These are phyloP conservation scores for Cryptocheilus praepositus DNA, from an alignment of 2,888 invertebrate species.

Conservation along the genomic window DNA sequence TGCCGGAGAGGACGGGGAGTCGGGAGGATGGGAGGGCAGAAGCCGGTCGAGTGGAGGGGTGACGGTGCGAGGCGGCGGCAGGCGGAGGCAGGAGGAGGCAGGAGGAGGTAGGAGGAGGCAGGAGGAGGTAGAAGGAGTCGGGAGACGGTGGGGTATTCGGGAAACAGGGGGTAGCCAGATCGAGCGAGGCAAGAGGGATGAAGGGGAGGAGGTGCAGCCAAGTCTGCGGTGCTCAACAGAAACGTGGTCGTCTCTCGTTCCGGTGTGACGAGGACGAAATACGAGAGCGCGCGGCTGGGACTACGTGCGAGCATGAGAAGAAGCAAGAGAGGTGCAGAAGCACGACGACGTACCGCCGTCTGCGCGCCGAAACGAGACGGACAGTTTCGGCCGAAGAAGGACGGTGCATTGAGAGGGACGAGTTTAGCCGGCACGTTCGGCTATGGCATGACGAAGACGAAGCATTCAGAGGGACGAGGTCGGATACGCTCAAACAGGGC, in stretches of 20 bases:
- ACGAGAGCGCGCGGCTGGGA: slow-evolving; percentile 32
- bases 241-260: slow-evolving; percentile 45
- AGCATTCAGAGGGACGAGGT: neutral
- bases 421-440: neutral
- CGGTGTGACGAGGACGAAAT: slow-evolving; percentile 40
- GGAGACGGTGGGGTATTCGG: slow-evolving; percentile 27
- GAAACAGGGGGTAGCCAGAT: slow-evolving; percentile 23
- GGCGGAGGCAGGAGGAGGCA: too few relatives aligned
- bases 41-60: slow-evolving; percentile 25
- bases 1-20: slow-evolving; percentile 17
- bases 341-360: slow-evolving; percentile 31
- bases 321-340: slow-evolving; percentile 27
- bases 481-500: too few relatives aligned
- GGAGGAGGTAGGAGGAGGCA: slow-evolving; percentile 22
- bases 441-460: slow-evolving; percentile 4
- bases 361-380: slow-evolving; percentile 21
- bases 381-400: neutral
- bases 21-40: slow-evolving; percentile 19
- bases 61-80: slow-evolving; percentile 27
- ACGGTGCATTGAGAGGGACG: neutral
- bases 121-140: neutral
- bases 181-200: slow-evolving; percentile 9
- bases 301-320: slow-evolving; percentile 38
- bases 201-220: slow-evolving; percentile 37
- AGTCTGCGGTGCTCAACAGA: slow-evolving; percentile 63